Percentiles rank a stretch among this genome's conserved stretches.
phyloP scores from a whole-genome alignment of 2,113 vertebrate species.

The Geococcyx californianus region DNA sequence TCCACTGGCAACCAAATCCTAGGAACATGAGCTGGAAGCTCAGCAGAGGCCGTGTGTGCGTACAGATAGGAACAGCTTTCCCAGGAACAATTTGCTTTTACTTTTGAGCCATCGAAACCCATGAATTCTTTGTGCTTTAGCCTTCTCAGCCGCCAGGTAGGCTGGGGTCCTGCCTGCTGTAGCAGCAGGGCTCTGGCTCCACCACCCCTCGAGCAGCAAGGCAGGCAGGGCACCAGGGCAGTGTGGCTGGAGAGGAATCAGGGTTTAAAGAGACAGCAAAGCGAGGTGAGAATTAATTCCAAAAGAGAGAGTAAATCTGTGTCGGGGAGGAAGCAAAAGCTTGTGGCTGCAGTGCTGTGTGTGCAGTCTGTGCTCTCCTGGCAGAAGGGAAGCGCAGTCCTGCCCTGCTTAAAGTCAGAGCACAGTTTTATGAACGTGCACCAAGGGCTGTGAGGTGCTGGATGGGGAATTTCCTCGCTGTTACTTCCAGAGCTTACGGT shows the following conservation, averaged over 20 bases:
- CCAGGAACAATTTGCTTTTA: neutral
- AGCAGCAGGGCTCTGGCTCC: neutral
- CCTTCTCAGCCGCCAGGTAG: neutral
- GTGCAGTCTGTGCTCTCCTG: neutral
- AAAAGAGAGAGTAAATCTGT: neutral
- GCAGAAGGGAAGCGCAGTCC: accelerated
- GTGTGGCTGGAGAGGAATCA: neutral
- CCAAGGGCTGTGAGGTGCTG: accelerated
- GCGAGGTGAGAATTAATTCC: neutral
- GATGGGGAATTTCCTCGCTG: accelerated
- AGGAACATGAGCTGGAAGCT: neutral
- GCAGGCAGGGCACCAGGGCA: neutral
- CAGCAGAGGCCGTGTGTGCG: neutral
- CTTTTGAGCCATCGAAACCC: neutral
- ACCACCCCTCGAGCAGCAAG: neutral
- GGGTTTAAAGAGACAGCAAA: neutral
- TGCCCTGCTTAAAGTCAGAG: neutral
- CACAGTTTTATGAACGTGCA: accelerated
- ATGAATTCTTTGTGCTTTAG: neutral
- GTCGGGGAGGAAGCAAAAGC: neutral
- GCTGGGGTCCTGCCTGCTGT: neutral
- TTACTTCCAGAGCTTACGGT: accelerated
- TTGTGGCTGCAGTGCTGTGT: neutral
- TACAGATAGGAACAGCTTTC: neutral
- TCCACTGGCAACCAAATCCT: neutral